Base-by-base conservation (phyloP, 1,140 invertebrate genomes). In the Atta cephalotes region DNA sequence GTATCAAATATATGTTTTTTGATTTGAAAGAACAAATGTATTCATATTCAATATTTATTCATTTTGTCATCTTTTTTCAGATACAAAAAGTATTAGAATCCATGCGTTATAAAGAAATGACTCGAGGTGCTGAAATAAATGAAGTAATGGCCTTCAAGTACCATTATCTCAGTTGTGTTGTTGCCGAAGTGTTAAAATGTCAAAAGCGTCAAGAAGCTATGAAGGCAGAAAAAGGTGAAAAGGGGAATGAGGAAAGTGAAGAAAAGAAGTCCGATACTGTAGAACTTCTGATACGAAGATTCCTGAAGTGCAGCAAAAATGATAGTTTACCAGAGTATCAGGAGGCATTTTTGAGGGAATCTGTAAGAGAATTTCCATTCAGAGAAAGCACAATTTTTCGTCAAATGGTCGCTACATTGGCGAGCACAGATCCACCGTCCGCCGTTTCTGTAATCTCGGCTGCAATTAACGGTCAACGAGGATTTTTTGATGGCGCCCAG, bases 61-160 rank as follows among this genome's bases (percentile, higher is more conserved):
- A 31, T 18, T 14, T 60, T 25, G 0, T 72, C 65, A 62, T 60
- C 70, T 86, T 79, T 60, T 89, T 91, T 21, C 66, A 95, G 95
- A 62, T 95, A 81, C 93, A 97, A 82, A 98, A 97, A 92, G 97
- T 99, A 0, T 95, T 99, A 76, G 97, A 98, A 91, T 92, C 97
- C 60, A 96, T 99, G 95, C 97, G 97, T 92, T 98, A 98, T 86
- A 97, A 97, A 89, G 97, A 99, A 95, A 98, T 99, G 97, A 97
- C 98, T 80, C 95, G 96, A 90, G 96, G 97, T 6, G 96, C 96
- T 65, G 98, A 99, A 81, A 97, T 97, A 0, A 99, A 99, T 95
- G 99, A 99, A 96, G 96, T 99, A 7, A 97, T 98, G 96, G 97
- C 98, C 1, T 98, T 99, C 87, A 99, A 99, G 93, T 97, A 98